Evolutionary conservation across 2,113 vertebrate genomes (phyloP).

Genomic region (Tychaedon coryphoeus): DNA sequence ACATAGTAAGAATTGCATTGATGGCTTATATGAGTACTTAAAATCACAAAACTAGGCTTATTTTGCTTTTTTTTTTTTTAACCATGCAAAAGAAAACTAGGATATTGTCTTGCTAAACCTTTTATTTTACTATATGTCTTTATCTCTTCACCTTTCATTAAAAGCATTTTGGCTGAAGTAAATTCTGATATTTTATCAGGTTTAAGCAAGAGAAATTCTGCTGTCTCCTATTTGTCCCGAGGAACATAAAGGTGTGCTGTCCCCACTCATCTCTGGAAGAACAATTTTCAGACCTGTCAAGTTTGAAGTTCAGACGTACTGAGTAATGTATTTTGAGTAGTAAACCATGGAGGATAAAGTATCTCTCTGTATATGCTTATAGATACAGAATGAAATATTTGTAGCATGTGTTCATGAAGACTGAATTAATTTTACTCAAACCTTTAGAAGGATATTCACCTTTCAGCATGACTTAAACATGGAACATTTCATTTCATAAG

Average conservation of each 20-base stretch:
- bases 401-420: neutral
- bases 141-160: neutral
- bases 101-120: neutral
- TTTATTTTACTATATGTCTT: neutral
- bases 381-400: neutral
- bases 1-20: neutral
- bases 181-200: neutral
- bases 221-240: neutral
- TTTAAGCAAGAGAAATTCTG: neutral
- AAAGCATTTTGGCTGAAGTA: neutral
- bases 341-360: neutral
- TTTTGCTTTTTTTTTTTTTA: neutral
- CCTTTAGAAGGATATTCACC: neutral
- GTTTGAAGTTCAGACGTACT: neutral
- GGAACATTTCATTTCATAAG: neutral
- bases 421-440: neutral
- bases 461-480: neutral
- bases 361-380: neutral
- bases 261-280: neutral
- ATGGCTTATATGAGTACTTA: neutral
- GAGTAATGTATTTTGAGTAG: neutral
- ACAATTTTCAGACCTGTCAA: neutral
- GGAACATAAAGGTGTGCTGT: neutral
- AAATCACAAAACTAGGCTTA: fast-evolving
- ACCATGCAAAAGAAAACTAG: neutral